phyloP scores from a whole-genome alignment of 1,140 invertebrate species.

The Popillia japonica region DNA sequence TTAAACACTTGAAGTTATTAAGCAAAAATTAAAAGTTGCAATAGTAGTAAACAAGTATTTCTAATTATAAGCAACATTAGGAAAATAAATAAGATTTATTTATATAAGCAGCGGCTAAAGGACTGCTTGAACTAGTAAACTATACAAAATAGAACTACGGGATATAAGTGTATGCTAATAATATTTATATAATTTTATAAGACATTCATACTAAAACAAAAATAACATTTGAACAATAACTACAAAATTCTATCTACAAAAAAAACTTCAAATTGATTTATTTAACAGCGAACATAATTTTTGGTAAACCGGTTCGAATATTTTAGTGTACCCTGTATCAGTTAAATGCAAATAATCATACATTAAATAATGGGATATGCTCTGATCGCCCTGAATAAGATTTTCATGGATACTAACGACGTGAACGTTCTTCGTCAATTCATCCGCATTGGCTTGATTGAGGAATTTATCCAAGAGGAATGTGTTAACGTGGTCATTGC shows the following conservation, averaged over 20 bases:
- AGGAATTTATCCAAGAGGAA: conserved; percentile 63
- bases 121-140: background rate
- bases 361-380: conserved; percentile 73
- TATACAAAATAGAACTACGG: background rate
- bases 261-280: conserved; percentile 13
- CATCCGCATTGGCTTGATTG: conserved; percentile 53
- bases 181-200: background rate
- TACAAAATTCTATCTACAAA: background rate
- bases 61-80: no score
- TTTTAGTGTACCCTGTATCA: conserved; percentile 70
- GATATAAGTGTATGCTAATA: no score
- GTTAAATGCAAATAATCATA: conserved; percentile 78
- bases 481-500: conserved; percentile 69
- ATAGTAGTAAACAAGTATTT: no score
- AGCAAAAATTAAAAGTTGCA: no score
- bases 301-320: conserved; percentile 70
- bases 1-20: no score
- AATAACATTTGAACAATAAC: background rate
- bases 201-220: background rate
- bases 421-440: conserved; percentile 54
- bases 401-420: conserved; percentile 67
- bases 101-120: background rate
- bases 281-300: conserved; percentile 57
- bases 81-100: conserved; percentile 12
- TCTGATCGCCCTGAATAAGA: conserved; percentile 67